These are phyloP conservation scores for Pseudolaguvia tuberculata DNA, from an alignment of 2,113 vertebrate genomes.

Conservation along the genomic window DNA sequence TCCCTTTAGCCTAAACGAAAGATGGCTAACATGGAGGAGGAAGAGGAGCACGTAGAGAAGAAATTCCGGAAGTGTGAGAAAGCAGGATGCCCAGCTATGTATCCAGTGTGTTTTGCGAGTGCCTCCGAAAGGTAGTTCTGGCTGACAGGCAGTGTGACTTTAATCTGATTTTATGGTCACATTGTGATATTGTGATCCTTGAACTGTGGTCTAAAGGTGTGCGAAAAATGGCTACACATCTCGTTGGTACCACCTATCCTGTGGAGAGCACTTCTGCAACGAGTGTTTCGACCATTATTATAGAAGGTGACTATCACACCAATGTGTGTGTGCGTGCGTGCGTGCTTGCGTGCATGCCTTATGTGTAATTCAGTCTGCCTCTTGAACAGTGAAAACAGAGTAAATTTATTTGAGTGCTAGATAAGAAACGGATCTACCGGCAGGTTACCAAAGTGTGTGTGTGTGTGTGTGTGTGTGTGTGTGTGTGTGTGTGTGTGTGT, in stretches of 20 bases:
- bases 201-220: conserved; percentile 73
- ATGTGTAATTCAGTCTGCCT: no score
- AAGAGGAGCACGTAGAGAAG: conserved; percentile 88
- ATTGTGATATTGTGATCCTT: no score
- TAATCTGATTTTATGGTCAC: background rate
- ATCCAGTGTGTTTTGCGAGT: conserved; percentile 95
- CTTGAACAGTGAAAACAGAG: no score
- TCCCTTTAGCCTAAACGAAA: conserved; percentile 86
- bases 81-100: conserved; percentile 86
- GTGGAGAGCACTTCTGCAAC: conserved; percentile 98
- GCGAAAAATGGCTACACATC: conserved; percentile 97
- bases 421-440: no score
- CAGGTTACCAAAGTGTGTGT: no score
- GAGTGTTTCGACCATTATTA: conserved; percentile 99
- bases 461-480: no score
- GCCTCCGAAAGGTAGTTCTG: conserved; percentile 84
- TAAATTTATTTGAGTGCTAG: no score
- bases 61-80: conserved; percentile 98
- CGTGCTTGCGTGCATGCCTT: no score
- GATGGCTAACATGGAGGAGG: conserved; percentile 79
- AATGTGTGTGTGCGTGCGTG: no score
- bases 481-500: no score
- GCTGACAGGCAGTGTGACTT: background rate
- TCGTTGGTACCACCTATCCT: conserved; percentile 97
- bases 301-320: conserved; percentile 76